Percentiles rank a stretch among this genome's conserved stretches.
These are phyloP conservation scores for Stenolophus ochropezus DNA, from an alignment of 2,888 invertebrate species.

Conservation along the genomic window DNA sequence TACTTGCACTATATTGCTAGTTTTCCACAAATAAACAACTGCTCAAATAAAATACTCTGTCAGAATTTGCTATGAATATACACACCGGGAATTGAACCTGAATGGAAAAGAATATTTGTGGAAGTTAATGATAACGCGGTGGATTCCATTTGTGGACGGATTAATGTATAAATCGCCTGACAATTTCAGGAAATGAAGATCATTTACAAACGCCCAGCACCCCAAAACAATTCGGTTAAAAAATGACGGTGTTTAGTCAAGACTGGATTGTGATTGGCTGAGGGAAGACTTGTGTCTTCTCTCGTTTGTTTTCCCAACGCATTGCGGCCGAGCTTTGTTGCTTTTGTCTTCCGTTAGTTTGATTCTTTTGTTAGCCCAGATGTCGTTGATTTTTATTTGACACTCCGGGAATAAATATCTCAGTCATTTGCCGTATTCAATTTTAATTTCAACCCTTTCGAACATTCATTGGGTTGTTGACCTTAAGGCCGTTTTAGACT, in stretches of 20 bases:
- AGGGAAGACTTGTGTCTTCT: constrained; percentile 6
- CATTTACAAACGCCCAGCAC: constrained; percentile 16
- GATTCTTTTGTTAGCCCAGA: constrained; percentile 27
- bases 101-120: no score
- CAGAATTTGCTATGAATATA: no score
- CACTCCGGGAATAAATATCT: no score
- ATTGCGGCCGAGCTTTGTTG: constrained; percentile 8
- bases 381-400: constrained; percentile 32
- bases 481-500: no score
- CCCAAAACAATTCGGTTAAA: constrained; percentile 33
- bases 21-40: constrained; percentile 17
- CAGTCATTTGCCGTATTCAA: no score
- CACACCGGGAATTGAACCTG: no score
- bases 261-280: constrained; percentile 28
- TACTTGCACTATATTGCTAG: not conserved
- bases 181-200: constrained; percentile 46
- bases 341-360: constrained; percentile 21
- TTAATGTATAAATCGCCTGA: no score
- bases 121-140: no score
- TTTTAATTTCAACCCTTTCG: no score
- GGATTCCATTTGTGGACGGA: not conserved
- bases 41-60: no score
- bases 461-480: no score
- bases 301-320: constrained; percentile 19
- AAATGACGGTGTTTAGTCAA: constrained; percentile 26